A percentile compares a stretch with the other conserved stretches of the same genome.
These are phyloP conservation scores for Bovichtus variegatus DNA, from an alignment of 2,797 vertebrate genomes.

Conservation along the genomic window DNA sequence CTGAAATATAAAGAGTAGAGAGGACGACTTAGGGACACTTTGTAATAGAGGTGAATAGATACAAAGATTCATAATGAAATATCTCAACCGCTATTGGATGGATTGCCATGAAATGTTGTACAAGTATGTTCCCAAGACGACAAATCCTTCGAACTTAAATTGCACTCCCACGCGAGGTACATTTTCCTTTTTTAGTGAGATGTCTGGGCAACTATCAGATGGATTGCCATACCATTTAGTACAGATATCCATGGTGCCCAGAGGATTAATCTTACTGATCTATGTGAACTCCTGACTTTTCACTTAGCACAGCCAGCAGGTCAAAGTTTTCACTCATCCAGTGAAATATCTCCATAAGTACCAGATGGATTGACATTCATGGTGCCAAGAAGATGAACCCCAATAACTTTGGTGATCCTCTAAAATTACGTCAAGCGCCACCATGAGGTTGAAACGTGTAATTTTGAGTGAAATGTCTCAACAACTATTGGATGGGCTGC, in stretches of 20 bases:
- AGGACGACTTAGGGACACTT: constrained; percentile 6
- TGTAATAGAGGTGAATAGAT: not conserved
- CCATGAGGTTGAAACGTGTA: not conserved
- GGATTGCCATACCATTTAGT: not conserved
- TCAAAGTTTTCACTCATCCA: not conserved
- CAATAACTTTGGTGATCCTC: not conserved
- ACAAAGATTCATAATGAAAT: not conserved
- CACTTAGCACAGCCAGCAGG: not conserved
- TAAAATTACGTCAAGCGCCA: not conserved
- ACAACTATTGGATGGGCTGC: not conserved
- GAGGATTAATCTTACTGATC: constrained; percentile 3
- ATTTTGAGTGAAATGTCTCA: not conserved
- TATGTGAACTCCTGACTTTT: not conserved
- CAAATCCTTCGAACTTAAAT: not conserved
- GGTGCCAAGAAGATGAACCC: not conserved
- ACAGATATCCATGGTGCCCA: not conserved
- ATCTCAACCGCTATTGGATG: not conserved
- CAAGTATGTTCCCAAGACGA: not conserved
- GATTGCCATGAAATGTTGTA: not conserved
- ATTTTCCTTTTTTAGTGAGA: not conserved
- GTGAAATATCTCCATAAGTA: not conserved
- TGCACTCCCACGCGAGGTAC: not conserved
- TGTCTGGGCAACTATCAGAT: not conserved
- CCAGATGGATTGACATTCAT: not conserved
- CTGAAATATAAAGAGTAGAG: constrained; percentile 79